Evolutionary conservation across 2,888 invertebrate species (phyloP).

Genomic region (Drosophila lutescens): DNA sequence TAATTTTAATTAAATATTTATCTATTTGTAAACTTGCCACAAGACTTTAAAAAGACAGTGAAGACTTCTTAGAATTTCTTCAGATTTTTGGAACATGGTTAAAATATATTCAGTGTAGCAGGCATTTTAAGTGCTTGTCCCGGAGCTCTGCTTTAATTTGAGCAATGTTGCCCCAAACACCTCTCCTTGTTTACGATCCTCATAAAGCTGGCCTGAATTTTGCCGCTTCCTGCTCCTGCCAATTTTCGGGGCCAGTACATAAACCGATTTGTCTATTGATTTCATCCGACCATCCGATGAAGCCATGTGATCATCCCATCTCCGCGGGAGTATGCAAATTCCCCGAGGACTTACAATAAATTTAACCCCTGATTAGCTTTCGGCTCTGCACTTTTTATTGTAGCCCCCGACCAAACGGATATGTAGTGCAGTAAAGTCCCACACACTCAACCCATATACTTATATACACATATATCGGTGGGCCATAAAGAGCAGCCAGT

Average conservation of each 20-base stretch:
- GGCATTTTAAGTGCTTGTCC: slow-evolving; percentile 32
- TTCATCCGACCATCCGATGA: slow-evolving; percentile 12
- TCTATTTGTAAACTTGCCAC: no score
- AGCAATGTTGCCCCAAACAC: slow-evolving; percentile 29
- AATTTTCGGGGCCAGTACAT: slow-evolving; percentile 23
- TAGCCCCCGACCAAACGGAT: background rate
- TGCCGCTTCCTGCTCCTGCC: slow-evolving; percentile 23
- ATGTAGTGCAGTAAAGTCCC: background rate
- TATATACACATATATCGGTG: background rate
- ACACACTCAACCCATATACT: slow-evolving; percentile 14
- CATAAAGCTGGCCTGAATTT: slow-evolving; percentile 27
- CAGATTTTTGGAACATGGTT: background rate
- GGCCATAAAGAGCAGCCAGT: slow-evolving; percentile 20
- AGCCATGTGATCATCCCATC: slow-evolving; percentile 5
- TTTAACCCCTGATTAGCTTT: slow-evolving; percentile 36
- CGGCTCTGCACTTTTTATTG: slow-evolving; percentile 27
- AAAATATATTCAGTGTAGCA: background rate
- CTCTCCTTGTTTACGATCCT: slow-evolving; percentile 30
- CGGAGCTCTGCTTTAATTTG: slow-evolving; percentile 9
- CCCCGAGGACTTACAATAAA: slow-evolving; percentile 27
- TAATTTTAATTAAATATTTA: no score
- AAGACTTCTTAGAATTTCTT: no score
- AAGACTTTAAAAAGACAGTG: no score
- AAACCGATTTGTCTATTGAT: slow-evolving; percentile 31
- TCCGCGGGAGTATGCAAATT: slow-evolving; percentile 23